Conservation (phyloP, 2,888 invertebrate genomes). For the Andrena chrysosceles region DNA sequence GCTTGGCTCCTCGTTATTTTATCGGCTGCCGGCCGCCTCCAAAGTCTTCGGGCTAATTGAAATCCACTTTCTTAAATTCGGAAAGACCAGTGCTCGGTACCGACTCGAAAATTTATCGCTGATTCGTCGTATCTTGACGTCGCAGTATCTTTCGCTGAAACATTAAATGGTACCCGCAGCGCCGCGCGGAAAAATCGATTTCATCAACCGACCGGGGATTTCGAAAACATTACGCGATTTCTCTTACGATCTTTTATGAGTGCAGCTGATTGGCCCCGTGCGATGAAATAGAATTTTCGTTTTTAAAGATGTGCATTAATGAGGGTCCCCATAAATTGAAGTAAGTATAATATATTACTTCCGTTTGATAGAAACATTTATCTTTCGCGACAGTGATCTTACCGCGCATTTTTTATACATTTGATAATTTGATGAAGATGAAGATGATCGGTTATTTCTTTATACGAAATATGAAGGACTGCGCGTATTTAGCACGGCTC, state of each 20-base stretch:
- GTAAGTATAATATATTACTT: too few species aligned
- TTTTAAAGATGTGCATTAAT: too few species aligned
- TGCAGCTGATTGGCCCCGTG: too few species aligned
- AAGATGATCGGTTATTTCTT: too few species aligned
- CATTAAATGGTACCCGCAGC: slow-evolving; percentile 59
- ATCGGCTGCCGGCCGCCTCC: slow-evolving; percentile 74
- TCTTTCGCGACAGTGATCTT: too few species aligned
- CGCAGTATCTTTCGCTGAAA: slow-evolving; percentile 48
- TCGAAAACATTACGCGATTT: slow-evolving; percentile 21
- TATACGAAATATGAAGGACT: too few species aligned
- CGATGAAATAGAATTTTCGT: too few species aligned
- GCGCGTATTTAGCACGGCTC: too few species aligned
- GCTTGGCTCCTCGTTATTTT: slow-evolving; percentile 79
- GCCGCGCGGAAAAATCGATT: slow-evolving; percentile 49
- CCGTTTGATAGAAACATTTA: too few species aligned
- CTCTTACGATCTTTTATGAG: slow-evolving; percentile 9
- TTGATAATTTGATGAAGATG: too few species aligned
- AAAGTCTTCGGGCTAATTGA: slow-evolving; percentile 77
- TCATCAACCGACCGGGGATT: slow-evolving; percentile 28
- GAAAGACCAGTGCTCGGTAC: slow-evolving; percentile 58
- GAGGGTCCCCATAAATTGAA: too few species aligned
- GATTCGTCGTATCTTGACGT: slow-evolving; percentile 48
- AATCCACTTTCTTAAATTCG: slow-evolving; percentile 78
- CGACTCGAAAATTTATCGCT: slow-evolving; percentile 54
- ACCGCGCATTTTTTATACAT: too few species aligned